These are phyloP conservation scores for Philereme transversata DNA, from an alignment of 2,888 invertebrate species.

Conservation along the genomic window DNA sequence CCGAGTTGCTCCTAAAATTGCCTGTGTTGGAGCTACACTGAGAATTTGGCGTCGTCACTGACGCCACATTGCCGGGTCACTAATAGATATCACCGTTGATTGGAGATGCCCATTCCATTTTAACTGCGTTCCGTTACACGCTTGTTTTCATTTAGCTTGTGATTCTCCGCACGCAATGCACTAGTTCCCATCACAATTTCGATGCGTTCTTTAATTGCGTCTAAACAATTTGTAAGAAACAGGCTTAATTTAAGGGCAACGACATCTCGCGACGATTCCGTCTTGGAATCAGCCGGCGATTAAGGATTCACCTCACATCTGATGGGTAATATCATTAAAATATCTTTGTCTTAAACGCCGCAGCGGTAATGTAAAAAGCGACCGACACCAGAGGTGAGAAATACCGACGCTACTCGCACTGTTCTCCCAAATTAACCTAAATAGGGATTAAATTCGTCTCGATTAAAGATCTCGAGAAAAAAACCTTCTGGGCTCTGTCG, in stretches of 20 bases:
- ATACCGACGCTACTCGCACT: slow-evolving; percentile 65
- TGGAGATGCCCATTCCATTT: slow-evolving; percentile 66
- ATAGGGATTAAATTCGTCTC: slow-evolving; percentile 58
- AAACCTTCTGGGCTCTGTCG: slow-evolving; percentile 48
- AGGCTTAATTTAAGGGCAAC: slow-evolving; percentile 79
- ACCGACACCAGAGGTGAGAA: slow-evolving; percentile 78
- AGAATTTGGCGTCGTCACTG: slow-evolving; percentile 32
- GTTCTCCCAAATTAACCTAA: slow-evolving; percentile 64
- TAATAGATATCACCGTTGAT: slow-evolving; percentile 69
- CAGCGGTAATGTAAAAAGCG: slow-evolving; percentile 71
- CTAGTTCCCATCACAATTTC: slow-evolving; percentile 74
- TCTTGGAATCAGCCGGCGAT: slow-evolving; percentile 66
- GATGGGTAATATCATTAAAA: slow-evolving; percentile 82
- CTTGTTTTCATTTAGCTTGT: slow-evolving; percentile 79
- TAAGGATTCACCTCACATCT: slow-evolving; percentile 80
- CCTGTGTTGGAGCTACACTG: slow-evolving; percentile 8
- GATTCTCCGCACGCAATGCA: slow-evolving; percentile 76
- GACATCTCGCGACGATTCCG: slow-evolving; percentile 69
- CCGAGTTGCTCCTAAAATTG: slow-evolving; percentile 8
- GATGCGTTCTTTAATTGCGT: slow-evolving; percentile 74
- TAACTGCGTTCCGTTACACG: slow-evolving; percentile 64
- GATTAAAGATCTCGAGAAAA: slow-evolving; percentile 47
- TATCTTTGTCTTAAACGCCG: slow-evolving; percentile 81
- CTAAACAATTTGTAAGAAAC: slow-evolving; percentile 77
- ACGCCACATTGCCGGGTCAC: slow-evolving; percentile 38